Conservation (phyloP, 2,113 vertebrate genomes). For the Callaeas wilsoni region DNA sequence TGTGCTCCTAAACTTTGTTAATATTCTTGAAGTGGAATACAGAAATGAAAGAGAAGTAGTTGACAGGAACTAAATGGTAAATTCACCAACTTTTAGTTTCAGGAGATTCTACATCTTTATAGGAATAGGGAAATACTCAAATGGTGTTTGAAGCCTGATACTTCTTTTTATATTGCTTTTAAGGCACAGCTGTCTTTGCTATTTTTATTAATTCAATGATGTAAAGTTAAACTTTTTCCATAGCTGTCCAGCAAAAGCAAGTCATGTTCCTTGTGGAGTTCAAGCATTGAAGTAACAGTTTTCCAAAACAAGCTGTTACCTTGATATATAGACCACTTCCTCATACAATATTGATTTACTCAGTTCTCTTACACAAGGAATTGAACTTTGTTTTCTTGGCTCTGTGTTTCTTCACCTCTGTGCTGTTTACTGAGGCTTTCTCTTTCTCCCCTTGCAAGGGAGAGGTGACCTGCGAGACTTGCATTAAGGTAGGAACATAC, state of each 20-base stretch:
- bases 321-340: neutral
- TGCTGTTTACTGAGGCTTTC: neutral
- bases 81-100: neutral
- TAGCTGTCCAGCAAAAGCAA: neutral
- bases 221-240: neutral
- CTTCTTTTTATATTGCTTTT: neutral
- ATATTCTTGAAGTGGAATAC: neutral
- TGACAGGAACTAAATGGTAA: neutral
- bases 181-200: neutral
- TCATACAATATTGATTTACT: neutral
- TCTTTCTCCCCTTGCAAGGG: neutral
- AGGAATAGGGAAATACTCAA: neutral
- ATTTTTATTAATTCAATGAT: neutral
- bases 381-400: neutral
- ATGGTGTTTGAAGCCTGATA: neutral
- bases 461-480: neutral
- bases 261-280: neutral
- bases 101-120: neutral
- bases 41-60: neutral
- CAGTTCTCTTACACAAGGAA: neutral
- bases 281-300: neutral
- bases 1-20: neutral
- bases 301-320: neutral
- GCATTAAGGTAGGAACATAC: neutral
- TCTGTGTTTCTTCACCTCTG: neutral